Conservation (phyloP, 1,140 invertebrate species). For the Choristoneura fumiferana region DNA sequence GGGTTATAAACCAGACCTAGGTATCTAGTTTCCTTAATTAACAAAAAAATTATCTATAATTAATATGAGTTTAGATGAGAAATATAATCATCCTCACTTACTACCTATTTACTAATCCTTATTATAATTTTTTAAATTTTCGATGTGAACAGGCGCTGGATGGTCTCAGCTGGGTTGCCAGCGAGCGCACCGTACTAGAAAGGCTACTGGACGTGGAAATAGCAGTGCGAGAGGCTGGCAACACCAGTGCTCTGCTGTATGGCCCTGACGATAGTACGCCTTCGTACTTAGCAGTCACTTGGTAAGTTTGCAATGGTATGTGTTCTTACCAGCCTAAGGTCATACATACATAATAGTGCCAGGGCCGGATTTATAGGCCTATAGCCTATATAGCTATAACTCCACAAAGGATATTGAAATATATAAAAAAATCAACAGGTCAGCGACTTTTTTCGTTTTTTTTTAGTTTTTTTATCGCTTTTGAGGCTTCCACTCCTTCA, state of each 20-base stretch:
- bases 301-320: conserved; percentile 37
- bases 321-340: neutral
- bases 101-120: too few relatives aligned
- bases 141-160: conserved; percentile 53
- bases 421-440: neutral
- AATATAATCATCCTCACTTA: too few relatives aligned
- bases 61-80: too few relatives aligned
- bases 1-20: too few relatives aligned
- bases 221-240: conserved; percentile 48
- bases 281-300: conserved; percentile 58
- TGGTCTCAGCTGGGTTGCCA: conserved; percentile 64
- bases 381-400: neutral
- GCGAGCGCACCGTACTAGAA: conserved; percentile 54
- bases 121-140: too few relatives aligned
- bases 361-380: neutral
- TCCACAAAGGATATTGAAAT: neutral
- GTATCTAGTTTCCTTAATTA: too few relatives aligned
- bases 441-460: neutral
- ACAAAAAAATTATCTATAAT: too few relatives aligned
- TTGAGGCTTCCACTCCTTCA: too few relatives aligned
- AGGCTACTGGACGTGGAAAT: conserved; percentile 55
- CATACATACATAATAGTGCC: neutral
- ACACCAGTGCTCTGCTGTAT: conserved; percentile 57
- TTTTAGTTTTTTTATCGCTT: too few relatives aligned
- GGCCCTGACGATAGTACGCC: conserved; percentile 45